Base-by-base conservation (phyloP, 2,797 vertebrate species). In the Sebastes nivosus region DNA sequence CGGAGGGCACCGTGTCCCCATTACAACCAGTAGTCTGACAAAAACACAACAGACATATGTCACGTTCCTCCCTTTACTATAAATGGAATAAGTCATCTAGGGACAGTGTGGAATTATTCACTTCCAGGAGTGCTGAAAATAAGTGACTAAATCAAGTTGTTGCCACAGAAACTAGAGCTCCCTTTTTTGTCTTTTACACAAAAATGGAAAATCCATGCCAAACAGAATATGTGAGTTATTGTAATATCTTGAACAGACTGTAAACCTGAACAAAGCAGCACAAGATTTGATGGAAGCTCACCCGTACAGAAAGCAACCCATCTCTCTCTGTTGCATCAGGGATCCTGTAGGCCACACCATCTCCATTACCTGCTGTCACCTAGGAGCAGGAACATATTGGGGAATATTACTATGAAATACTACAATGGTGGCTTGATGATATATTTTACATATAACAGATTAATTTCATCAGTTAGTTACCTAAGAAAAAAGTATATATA, bases 1-100 rank as follows among this genome's bases (percentile, higher is more conserved):
- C 1, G 18, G 32, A 18, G 18, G 61, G 1, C 3, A 1, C 0
- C 0, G 1, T 10, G 1, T 52, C 70, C 2, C 83, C 72, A 20
- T 94, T 90, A 12, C 7, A 3, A 2, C 34, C 67, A 6, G 2
- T 2, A 6, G 0, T 59, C 93, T 94, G 77, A 75, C 1, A 18
- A 83, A 70, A 67, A 61, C 34, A 42, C 29, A 72, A 4, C 38
- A 67, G 12, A 34, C 6, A 64, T 29, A 58, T 6, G 46, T 80
- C 46, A 82, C 6, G 42, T 50, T 27, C 6, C n/a, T 50, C 4
- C 2, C 1, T 36, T 72, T 29, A 54, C 18, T 20, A 4, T 2
- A 24, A 50, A 66, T 3, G 0, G 2, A 42, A 52, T 6, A 32
- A 22, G 5, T 64, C 25, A 60, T 46, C 4, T 4, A 1, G 1